phyloP scores from a whole-genome alignment of 1,140 invertebrate species.

The Euwallacea similis region DNA sequence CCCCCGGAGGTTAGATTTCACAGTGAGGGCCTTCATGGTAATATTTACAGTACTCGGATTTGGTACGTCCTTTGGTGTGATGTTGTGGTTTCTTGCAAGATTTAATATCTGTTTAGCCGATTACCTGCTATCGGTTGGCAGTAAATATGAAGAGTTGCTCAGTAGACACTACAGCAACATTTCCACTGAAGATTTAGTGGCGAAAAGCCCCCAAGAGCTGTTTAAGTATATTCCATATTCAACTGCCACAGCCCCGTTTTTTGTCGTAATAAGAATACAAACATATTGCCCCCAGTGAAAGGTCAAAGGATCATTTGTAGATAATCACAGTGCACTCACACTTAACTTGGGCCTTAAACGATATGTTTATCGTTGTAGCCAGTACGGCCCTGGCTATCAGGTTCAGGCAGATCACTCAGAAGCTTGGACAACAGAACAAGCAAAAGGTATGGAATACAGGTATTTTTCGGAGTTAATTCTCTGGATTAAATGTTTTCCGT shows the following conservation, averaged over 20 bases:
- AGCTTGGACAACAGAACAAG: constrained; percentile 17
- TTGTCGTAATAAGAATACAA: constrained; percentile 1
- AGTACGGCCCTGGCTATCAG: constrained; percentile 40
- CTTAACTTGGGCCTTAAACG: constrained; percentile 41
- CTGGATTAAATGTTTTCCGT: not conserved
- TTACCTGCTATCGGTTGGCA: constrained; percentile 21
- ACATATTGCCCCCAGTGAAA: not conserved
- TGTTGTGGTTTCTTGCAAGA: not conserved
- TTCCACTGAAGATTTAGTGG: constrained; percentile 12
- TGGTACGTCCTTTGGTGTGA: constrained; percentile 5
- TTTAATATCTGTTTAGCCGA: constrained; percentile 24
- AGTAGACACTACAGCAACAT: constrained; percentile 9
- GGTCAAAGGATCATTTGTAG: constrained; percentile 31
- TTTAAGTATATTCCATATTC: constrained; percentile 23
- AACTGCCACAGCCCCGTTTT: constrained; percentile 17
- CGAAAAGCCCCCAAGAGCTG: constrained; percentile 19
- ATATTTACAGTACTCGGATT: constrained; percentile 20
- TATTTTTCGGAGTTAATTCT: too few species aligned
- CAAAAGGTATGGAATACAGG: not conserved
- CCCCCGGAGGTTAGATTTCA: constrained; percentile 26
- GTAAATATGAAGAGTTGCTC: constrained; percentile 6
- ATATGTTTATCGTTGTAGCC: constrained; percentile 44
- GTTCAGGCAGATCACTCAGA: constrained; percentile 41
- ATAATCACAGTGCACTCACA: constrained; percentile 27
- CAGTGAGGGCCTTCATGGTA: constrained; percentile 11